These are phyloP conservation scores for Dryococelus australis DNA, from an alignment of 2,888 invertebrate species.

Conservation along the genomic window DNA sequence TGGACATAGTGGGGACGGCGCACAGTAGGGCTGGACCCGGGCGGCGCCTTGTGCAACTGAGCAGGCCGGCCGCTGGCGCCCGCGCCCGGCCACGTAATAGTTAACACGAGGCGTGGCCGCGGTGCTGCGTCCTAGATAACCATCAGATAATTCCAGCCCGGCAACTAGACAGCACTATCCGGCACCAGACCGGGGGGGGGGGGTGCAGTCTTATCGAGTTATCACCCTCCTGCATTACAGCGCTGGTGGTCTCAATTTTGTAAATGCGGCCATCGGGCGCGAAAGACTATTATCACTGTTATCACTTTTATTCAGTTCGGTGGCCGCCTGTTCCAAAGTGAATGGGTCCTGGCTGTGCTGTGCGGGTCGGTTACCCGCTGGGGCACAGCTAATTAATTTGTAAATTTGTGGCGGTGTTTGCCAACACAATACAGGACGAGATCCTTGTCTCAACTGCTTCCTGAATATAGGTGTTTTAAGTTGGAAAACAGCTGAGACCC, in stretches of 20 bases:
- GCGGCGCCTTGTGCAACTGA: background rate
- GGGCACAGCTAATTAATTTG: too few relatives aligned
- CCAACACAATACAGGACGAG: too few relatives aligned
- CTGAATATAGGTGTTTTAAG: too few relatives aligned
- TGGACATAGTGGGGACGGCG: too few relatives aligned
- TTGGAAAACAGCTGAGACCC: too few relatives aligned
- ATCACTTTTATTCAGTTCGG: too few relatives aligned
- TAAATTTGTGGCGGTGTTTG: too few relatives aligned
- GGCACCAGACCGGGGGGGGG: background rate
- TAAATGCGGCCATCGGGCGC: background rate
- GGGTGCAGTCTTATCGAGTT: background rate
- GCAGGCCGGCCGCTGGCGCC: background rate
- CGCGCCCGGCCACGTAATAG: background rate
- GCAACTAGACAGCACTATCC: background rate
- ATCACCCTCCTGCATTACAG: background rate
- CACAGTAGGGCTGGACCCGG: background rate
- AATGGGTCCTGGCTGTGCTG: too few relatives aligned
- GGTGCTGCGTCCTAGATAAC: background rate
- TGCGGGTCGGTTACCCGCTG: too few relatives aligned
- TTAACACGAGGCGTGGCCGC: background rate
- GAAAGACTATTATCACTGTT: too few relatives aligned
- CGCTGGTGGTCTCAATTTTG: background rate
- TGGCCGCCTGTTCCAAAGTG: too few relatives aligned
- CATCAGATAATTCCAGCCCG: background rate
- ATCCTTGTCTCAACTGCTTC: too few relatives aligned